These are phyloP conservation scores for Rhabditoides inermis DNA, from an alignment of 2,888 invertebrate species.

Conservation along the genomic window DNA sequence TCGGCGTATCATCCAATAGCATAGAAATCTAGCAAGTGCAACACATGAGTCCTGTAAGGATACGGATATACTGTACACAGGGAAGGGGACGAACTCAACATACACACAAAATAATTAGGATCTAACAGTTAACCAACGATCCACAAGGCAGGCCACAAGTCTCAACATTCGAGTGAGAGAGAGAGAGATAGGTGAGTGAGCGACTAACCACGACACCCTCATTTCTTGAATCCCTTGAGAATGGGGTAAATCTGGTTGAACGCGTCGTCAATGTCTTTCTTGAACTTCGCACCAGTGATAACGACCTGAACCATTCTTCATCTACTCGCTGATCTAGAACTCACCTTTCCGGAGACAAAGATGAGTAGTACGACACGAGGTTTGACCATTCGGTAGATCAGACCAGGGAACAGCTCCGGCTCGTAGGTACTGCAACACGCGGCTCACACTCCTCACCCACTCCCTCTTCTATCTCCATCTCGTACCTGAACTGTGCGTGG, in stretches of 20 bases:
- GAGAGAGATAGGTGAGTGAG: no score
- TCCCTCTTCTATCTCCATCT: background rate
- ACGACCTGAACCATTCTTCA: conserved; percentile 58
- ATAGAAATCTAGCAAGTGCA: no score
- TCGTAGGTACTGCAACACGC: conserved; percentile 66
- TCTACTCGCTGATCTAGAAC: background rate
- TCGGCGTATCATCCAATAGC: no score
- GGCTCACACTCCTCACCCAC: background rate
- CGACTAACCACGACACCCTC: no score
- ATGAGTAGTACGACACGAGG: conserved; percentile 89
- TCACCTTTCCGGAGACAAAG: conserved; percentile 94
- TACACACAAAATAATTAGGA: no score
- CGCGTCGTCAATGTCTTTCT: conserved; percentile 83
- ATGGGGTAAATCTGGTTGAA: conserved; percentile 90
- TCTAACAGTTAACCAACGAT: no score
- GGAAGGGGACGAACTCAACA: no score
- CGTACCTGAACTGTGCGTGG: conserved; percentile 67
- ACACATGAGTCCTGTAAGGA: no score
- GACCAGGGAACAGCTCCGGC: conserved; percentile 95
- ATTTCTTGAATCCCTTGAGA: conserved; percentile 80
- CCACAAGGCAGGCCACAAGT: no score
- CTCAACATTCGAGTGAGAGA: no score
- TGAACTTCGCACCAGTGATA: conserved; percentile 83
- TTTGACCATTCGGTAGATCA: conserved; percentile 81
- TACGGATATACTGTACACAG: no score